phyloP scores from a whole-genome alignment of 2,888 invertebrate species.

The Cacoxenus indagator region DNA sequence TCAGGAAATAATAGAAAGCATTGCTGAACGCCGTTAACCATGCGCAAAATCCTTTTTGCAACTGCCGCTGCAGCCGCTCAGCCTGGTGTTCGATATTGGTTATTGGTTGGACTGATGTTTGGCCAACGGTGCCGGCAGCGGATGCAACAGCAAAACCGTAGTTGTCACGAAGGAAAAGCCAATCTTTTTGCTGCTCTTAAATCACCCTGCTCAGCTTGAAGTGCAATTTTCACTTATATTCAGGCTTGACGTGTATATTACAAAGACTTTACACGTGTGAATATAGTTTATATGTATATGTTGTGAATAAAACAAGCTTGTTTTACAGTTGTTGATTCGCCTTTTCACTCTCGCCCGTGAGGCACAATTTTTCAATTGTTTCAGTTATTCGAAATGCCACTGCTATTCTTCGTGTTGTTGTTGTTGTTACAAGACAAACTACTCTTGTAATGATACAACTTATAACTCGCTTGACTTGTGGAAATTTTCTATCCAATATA shows the following conservation, averaged over 20 bases:
- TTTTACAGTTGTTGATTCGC: neutral
- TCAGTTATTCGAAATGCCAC: neutral
- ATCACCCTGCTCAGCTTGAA: conserved; percentile 48
- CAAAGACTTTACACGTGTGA: neutral
- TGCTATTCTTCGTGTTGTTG: neutral
- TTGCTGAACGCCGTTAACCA: conserved; percentile 11
- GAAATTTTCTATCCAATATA: conserved; percentile 48
- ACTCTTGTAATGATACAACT: neutral
- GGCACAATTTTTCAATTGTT: neutral
- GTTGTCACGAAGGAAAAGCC: conserved; percentile 41
- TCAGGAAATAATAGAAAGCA: conserved; percentile 42
- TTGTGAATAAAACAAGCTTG: no score
- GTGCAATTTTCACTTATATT: conserved; percentile 54
- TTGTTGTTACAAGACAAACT: neutral
- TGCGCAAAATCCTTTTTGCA: neutral
- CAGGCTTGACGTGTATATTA: neutral
- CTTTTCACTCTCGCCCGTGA: neutral
- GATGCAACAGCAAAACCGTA: conserved; percentile 22
- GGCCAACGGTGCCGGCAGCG: conserved; percentile 27
- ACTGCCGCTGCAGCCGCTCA: no score
- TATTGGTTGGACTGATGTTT: neutral
- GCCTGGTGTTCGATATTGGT: no score
- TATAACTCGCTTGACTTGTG: conserved; percentile 35
- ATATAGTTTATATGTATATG: neutral
- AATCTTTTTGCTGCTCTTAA: conserved; percentile 54